Percentiles rank a stretch among this genome's conserved stretches.
Evolutionary conservation across 2,113 vertebrate genomes (phyloP).

Genomic region (Sialia sialis): DNA sequence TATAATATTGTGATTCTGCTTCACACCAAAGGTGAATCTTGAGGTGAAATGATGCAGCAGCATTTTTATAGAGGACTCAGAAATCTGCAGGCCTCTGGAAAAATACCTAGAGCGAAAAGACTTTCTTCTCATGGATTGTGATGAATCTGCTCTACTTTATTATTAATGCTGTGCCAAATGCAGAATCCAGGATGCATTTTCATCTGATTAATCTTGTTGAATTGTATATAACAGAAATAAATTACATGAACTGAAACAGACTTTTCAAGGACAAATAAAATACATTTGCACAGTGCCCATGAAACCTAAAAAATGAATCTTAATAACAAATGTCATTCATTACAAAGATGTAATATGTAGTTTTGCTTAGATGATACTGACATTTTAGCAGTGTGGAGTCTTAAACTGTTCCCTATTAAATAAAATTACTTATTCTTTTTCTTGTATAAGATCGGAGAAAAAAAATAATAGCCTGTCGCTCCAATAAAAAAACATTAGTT

Average conservation of each 20-base stretch:
- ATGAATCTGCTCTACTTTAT: neutral
- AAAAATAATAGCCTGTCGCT: neutral
- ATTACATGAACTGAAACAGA: neutral
- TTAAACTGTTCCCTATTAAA: neutral
- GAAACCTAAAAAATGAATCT: neutral
- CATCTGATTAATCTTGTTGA: neutral
- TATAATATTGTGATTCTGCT: neutral
- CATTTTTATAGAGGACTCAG: neutral
- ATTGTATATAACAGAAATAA: neutral
- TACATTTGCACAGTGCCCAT: neutral
- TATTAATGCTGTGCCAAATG: conserved; percentile 8
- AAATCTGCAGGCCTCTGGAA: neutral
- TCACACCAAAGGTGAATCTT: neutral
- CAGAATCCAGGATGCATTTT: neutral
- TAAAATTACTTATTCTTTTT: conserved; percentile 26
- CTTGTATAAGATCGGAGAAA: conserved; percentile 24
- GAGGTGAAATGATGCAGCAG: neutral
- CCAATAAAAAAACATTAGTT: conserved; percentile 58
- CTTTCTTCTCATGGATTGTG: neutral
- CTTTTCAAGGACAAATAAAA: conserved; percentile 17
- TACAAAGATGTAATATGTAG: neutral
- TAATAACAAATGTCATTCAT: neutral
- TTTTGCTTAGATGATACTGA: neutral
- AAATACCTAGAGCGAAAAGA: neutral
- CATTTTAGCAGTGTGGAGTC: neutral